These are phyloP conservation scores for Drosophila auraria DNA, from an alignment of 1,140 invertebrate species.

Conservation along the genomic window DNA sequence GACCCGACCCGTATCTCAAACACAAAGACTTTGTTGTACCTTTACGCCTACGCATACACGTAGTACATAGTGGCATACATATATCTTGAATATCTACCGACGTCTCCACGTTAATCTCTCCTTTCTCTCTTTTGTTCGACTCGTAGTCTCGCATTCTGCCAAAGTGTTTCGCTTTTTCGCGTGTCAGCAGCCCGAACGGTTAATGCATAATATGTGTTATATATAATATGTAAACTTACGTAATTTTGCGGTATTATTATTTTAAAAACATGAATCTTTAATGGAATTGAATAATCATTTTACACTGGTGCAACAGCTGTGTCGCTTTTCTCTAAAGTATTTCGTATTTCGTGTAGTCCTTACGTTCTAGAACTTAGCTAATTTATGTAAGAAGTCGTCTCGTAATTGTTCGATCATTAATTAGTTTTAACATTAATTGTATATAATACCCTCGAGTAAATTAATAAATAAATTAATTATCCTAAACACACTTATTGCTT, in stretches of 20 bases:
- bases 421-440: constrained; percentile 77
- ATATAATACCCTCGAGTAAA: constrained; percentile 67
- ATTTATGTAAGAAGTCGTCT: constrained; percentile 62
- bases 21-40: constrained; percentile 78
- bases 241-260: constrained; percentile 79
- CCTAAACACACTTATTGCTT: constrained; percentile 32
- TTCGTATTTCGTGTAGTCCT: constrained; percentile 50
- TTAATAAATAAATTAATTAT: constrained; percentile 64
- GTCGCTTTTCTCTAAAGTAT: constrained; percentile 56
- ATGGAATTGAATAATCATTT: constrained; percentile 73
- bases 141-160: constrained; percentile 63
- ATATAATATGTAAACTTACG: constrained; percentile 45
- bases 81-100: constrained; percentile 58
- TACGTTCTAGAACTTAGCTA: constrained; percentile 63
- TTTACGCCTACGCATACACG: constrained; percentile 48
- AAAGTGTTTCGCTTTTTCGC: constrained; percentile 24
- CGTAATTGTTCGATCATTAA: constrained; percentile 62
- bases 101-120: constrained; percentile 27
- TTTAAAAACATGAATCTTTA: constrained; percentile 66
- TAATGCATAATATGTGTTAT: constrained; percentile 24
- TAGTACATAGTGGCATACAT: constrained; percentile 38
- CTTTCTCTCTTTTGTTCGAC: constrained; percentile 40
- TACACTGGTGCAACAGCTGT: constrained; percentile 38
- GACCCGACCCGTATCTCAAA: constrained; percentile 71
- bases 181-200: constrained; percentile 27